Base-by-base conservation (phyloP, 1,140 invertebrate genomes). In the Oscheius sp. region DNA sequence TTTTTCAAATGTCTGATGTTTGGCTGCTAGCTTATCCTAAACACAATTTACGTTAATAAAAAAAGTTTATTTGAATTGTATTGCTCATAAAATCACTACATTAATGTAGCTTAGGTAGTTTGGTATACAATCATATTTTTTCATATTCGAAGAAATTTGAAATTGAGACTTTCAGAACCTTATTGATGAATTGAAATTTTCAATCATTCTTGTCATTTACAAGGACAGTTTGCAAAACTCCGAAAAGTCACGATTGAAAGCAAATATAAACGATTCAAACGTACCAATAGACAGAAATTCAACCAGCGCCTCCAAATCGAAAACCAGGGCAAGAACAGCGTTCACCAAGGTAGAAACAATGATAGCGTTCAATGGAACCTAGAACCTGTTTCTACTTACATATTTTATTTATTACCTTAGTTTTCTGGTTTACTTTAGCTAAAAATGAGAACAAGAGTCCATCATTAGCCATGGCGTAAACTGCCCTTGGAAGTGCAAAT, bases 231-330 rank as follows among this genome's bases (percentile, higher is more conserved):
- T 23, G 35, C 38, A 15, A 26, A 3, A 23, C 61, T 28, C 45
- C 61, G 2, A 38, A 28, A 7, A 63, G 31, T 4, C 29, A 26
- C 1, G 55, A 28, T 32, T 74, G 35, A 58, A 80, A 87, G 77
- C 87, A 80, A 0, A 96, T 86, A 73, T 95, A 88, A 13, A 95
- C 87, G 1, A 96, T 92, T 75, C 91, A 94, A 46, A 91, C 0
- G 94, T 96, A 61, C 94, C 94, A 79, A 97, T 95, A 0, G 93
- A 94, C 89, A 96, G 93, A 90, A 97, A 93, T 79, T 94, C 91
- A 10, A 96, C 92, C 29, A 96, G 86, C 82, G 93, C 91, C 15
- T 91, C 88, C 46, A 96, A 82, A 84, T 95, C 89, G 84, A 96
- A 95, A 31, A 96, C 81, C 10, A 91, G 89, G 0, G 93, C 91